Percentiles rank a stretch among this genome's conserved stretches.
Evolutionary conservation across 2,113 vertebrate genomes (phyloP).

Genomic region (Pseudolaguvia tuberculata): DNA sequence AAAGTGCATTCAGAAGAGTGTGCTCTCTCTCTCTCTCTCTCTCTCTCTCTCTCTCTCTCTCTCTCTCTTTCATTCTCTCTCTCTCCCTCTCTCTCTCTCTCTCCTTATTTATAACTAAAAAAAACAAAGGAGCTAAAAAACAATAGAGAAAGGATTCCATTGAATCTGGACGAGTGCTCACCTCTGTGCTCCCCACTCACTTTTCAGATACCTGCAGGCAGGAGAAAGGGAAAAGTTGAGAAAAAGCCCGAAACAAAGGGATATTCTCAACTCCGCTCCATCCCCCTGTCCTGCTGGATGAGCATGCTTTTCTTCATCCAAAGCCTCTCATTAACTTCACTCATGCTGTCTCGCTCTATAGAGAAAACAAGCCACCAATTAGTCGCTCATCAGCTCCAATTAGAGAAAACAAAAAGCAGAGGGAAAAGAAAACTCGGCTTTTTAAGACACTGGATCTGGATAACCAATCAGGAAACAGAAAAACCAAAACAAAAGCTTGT

Average conservation of each 20-base stretch:
- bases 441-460: too few species aligned
- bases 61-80: slow-evolving; percentile 47
- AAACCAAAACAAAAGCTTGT: background rate
- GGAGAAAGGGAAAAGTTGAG: slow-evolving; percentile 61
- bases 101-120: slow-evolving; percentile 69
- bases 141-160: slow-evolving; percentile 71
- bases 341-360: slow-evolving; percentile 80
- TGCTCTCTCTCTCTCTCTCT: slow-evolving; percentile 55
- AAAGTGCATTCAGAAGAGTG: slow-evolving; percentile 71
- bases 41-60: slow-evolving; percentile 58
- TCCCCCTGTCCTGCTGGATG: slow-evolving; percentile 57
- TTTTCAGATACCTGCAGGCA: slow-evolving; percentile 76
- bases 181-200: slow-evolving; percentile 52
- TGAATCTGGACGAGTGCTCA: slow-evolving; percentile 70
- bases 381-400: slow-evolving; percentile 99
- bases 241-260: slow-evolving; percentile 67
- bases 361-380: slow-evolving; percentile 90
- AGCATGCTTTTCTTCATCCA: slow-evolving; percentile 65
- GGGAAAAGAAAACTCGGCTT: slow-evolving; percentile 90
- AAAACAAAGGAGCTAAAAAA: slow-evolving; percentile 62
- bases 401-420: slow-evolving; percentile 95
- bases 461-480: background rate
- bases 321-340: slow-evolving; percentile 95
- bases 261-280: slow-evolving; percentile 72
- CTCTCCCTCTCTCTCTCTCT: slow-evolving; percentile 55